These are phyloP conservation scores for Pherbina coryleti DNA, from an alignment of 2,888 invertebrate genomes.

Conservation along the genomic window DNA sequence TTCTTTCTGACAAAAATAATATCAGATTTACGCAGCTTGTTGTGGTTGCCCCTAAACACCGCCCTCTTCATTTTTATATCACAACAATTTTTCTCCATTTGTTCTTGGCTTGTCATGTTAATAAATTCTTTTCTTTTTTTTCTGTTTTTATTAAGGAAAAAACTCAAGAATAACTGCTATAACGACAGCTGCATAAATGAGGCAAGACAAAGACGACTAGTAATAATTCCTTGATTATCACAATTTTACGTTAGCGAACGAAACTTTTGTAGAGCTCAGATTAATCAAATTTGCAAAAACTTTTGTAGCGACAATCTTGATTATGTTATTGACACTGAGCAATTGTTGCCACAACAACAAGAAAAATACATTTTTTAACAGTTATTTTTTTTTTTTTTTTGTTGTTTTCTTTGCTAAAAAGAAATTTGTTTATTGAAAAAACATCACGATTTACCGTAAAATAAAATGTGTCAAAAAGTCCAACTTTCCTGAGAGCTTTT, in stretches of 20 bases:
- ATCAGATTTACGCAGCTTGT: too few relatives aligned
- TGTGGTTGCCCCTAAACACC: too few relatives aligned
- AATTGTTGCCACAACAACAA: too few relatives aligned
- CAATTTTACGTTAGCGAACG: slow-evolving; percentile 17
- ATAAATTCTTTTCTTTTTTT: neutral
- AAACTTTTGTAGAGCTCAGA: slow-evolving; percentile 22
- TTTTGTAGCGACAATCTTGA: neutral
- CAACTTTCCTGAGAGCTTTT: neutral
- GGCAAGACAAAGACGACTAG: neutral
- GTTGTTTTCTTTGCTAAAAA: neutral
- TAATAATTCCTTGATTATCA: slow-evolving; percentile 14
- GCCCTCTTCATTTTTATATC: neutral
- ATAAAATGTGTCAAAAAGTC: too few relatives aligned
- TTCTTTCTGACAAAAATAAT: too few relatives aligned
- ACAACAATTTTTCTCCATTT: neutral
- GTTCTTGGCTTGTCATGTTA: neutral
- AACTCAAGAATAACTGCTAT: neutral
- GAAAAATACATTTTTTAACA: neutral
- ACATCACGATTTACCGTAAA: too few relatives aligned
- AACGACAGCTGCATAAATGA: slow-evolving; percentile 5
- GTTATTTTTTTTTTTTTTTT: neutral
- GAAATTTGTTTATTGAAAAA: neutral
- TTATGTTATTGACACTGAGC: too few relatives aligned
- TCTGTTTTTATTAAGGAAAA: neutral
- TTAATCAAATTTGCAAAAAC: slow-evolving; percentile 12